A percentile compares a stretch with the other conserved stretches of the same genome.
Evolutionary conservation across 2,113 vertebrate species (phyloP).

Genomic region (Naja naja): DNA sequence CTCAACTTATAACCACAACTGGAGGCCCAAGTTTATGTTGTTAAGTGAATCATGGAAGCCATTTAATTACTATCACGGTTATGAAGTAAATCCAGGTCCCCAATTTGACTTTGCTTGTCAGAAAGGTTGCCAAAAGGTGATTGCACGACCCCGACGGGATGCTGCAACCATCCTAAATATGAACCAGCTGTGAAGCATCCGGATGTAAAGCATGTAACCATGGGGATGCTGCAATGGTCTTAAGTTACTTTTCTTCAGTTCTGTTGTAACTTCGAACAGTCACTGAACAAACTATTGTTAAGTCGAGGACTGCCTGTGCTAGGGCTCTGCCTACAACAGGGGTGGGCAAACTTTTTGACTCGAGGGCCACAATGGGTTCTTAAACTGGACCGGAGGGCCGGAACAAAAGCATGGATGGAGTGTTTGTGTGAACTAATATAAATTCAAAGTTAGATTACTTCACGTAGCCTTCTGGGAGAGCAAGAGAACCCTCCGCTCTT

Average conservation of each 20-base stretch:
- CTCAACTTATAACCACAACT: neutral
- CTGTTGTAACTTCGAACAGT: neutral
- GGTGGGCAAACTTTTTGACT: no score
- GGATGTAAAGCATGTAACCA: neutral
- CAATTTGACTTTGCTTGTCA: neutral
- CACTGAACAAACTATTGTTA: neutral
- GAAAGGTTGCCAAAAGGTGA: neutral
- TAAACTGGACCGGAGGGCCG: no score
- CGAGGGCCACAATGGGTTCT: no score
- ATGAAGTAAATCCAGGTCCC: neutral
- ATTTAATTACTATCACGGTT: neutral
- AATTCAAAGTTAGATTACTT: no score
- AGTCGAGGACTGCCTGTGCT: neutral
- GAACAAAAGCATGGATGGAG: no score
- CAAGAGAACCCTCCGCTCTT: no score
- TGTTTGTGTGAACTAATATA: no score
- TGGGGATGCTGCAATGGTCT: neutral
- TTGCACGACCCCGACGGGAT: neutral
- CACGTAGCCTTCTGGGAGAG: no score
- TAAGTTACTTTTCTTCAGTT: neutral
- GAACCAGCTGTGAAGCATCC: neutral
- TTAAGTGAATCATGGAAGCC: neutral
- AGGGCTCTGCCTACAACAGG: neutral
- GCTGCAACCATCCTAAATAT: neutral
- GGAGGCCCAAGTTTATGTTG: neutral